Conservation (phyloP, 2,888 invertebrate genomes). For the Lordiphosa fenestrarum region DNA sequence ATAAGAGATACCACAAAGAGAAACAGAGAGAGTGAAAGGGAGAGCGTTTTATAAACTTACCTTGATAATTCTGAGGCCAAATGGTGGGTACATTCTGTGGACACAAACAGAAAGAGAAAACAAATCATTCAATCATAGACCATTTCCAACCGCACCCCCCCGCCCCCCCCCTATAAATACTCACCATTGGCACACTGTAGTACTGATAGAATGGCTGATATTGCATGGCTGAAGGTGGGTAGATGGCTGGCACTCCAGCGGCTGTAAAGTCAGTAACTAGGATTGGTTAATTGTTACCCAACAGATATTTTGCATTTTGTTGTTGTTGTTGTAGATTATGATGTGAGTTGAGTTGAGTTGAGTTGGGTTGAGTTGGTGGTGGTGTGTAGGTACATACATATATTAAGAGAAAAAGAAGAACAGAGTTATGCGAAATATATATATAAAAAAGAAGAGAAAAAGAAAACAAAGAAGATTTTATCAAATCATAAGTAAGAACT, state of each 20-base stretch:
- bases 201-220: slow-evolving; percentile 81
- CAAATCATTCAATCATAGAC: no score
- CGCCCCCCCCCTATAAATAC: slow-evolving; percentile 19
- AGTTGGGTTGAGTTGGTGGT: slow-evolving; percentile 7
- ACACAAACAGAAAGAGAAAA: slow-evolving; percentile 1
- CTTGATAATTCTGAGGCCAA: slow-evolving; percentile 81
- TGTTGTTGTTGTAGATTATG: slow-evolving; percentile 31
- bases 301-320: slow-evolving; percentile 13
- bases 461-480: slow-evolving; percentile 6
- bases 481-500: background rate
- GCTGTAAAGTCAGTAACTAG: slow-evolving; percentile 78
- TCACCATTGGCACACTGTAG: slow-evolving; percentile 81
- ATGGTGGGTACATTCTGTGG: slow-evolving; percentile 81
- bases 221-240: slow-evolving; percentile 81
- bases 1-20: slow-evolving; percentile 18
- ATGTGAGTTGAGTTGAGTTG: no score
- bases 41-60: slow-evolving; percentile 69
- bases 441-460: slow-evolving; percentile 12
- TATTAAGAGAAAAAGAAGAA: background rate
- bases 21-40: slow-evolving; percentile 1
- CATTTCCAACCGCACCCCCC: no score
- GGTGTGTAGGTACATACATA: slow-evolving; percentile 13
- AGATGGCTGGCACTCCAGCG: slow-evolving; percentile 81
- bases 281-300: slow-evolving; percentile 61
- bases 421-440: slow-evolving; percentile 7